Base-by-base conservation (phyloP, 2,888 invertebrate genomes). In the Tinea pellionella region DNA sequence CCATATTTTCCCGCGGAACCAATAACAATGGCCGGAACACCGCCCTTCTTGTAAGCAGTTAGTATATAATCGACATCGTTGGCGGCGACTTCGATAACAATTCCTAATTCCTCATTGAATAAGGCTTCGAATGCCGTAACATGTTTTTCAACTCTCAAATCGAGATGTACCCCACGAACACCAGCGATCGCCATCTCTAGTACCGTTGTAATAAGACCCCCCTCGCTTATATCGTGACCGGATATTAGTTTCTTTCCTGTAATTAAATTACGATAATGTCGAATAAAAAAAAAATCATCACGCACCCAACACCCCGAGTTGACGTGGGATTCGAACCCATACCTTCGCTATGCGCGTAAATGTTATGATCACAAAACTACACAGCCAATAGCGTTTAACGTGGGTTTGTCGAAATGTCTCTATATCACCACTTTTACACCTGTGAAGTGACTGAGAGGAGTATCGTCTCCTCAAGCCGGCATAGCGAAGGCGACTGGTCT, bases 111-210 rank as follows among this genome's bases (percentile, higher is more conserved):
- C 76, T 97, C 97, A 59, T 92, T 90, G 73, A 96, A 97, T 18
- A 97, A 78, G 16, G 94, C 88, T 62, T 92, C 90, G 7, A 95
- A 75, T 0, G 90, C 80, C 0, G 89, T 85, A 1, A 89, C 89
- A 37, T 70, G 69, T 41, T 74, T 74, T 62, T 68, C 74, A 0
- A 70, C 74, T 61, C 78, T 76, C 15, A 95, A 71, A 64, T 93
- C 89, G 0, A 95, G 74, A 13, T 90, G 81, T 13, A 97, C 69
- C 0, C 97, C 97, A 66, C 93, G 91, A 61, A 97, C 86, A 41
- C 98, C 98, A 61, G 92, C 97, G 73, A 99, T 96, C n/a, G 95
- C 94, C 98, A 99, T 98, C 85, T 99, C 99, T 62, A 99, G 73
- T 0, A 96, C 77, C 66, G 96, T 95, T 0, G 95, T 94, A 47